A percentile compares a stretch with the other conserved stretches of the same genome.
These are phyloP conservation scores for Corythaixoides concolor DNA, from an alignment of 2,113 vertebrate genomes.

Conservation along the genomic window DNA sequence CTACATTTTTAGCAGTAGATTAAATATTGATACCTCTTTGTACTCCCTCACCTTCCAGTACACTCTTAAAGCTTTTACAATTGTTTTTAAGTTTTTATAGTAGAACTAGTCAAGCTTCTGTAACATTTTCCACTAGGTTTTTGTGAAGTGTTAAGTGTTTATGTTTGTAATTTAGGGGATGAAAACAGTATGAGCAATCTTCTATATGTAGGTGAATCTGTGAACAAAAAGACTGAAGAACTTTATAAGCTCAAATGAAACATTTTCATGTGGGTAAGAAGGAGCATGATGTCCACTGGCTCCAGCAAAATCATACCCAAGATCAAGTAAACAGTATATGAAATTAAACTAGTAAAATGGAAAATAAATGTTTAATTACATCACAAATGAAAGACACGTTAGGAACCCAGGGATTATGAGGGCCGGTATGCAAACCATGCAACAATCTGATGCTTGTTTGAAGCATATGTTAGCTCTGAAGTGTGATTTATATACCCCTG, in stretches of 20 bases:
- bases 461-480: conserved; percentile 15
- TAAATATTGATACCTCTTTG: conserved; percentile 60
- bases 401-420: conserved; percentile 37
- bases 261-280: background rate
- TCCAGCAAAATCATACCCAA: conserved; percentile 7
- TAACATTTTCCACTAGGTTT: background rate
- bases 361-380: conserved; percentile 64
- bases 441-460: conserved; percentile 53
- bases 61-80: background rate
- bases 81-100: background rate
- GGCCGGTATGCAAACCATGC: conserved; percentile 56
- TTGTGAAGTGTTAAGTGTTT: background rate
- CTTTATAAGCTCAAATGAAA: background rate
- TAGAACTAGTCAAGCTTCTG: background rate
- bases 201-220: background rate
- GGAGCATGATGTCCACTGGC: background rate
- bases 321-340: conserved; percentile 51
- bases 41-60: background rate
- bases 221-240: background rate
- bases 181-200: background rate
- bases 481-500: background rate
- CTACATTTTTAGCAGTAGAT: conserved; percentile 47
- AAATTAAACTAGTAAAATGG: conserved; percentile 53
- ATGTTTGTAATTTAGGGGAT: background rate
- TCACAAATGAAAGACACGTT: conserved; percentile 70